A percentile compares a stretch with the other conserved stretches of the same genome.
Evolutionary conservation across 1,140 invertebrate species (phyloP).

Genomic region (Drosophila lini): DNA sequence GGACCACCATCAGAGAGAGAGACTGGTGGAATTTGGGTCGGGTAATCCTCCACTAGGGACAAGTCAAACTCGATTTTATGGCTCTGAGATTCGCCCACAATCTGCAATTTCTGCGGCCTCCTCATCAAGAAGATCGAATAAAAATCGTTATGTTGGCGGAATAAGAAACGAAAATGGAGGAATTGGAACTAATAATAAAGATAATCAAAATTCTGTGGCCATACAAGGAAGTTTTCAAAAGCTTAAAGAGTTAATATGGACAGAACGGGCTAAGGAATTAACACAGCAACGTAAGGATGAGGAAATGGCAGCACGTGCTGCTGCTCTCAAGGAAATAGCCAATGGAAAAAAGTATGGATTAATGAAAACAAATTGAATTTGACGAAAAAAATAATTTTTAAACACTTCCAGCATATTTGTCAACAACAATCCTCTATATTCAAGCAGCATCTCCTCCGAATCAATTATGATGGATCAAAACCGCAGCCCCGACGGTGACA

Average conservation of each 20-base stretch:
- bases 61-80: conserved; percentile 53
- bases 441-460: conserved; percentile 35
- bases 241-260: conserved; percentile 87
- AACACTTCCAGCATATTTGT: conserved; percentile 46
- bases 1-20: conserved; percentile 52
- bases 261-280: conserved; percentile 88
- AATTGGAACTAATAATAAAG: conserved; percentile 25
- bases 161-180: conserved; percentile 44
- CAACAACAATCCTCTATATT: conserved; percentile 29
- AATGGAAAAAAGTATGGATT: conserved; percentile 82
- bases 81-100: conserved; percentile 53
- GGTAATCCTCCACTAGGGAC: conserved; percentile 4
- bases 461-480: conserved; percentile 75
- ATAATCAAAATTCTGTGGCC: conserved; percentile 70
- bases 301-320: conserved; percentile 86
- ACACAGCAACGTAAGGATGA: conserved; percentile 87
- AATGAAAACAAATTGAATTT: not conserved
- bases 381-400: not conserved
- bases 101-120: conserved; percentile 4
- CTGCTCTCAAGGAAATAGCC: conserved; percentile 86
- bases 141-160: conserved; percentile 73
- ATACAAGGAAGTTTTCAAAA: conserved; percentile 88
- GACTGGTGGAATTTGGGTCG: conserved; percentile 32
- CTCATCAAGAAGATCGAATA: conserved; percentile 52
- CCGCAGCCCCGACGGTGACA: conserved; percentile 60